Evolutionary conservation across 2,888 invertebrate species (phyloP), one percentile per base, ranked within the genome.

Genomic region (Fragum whitleyi): DNA sequence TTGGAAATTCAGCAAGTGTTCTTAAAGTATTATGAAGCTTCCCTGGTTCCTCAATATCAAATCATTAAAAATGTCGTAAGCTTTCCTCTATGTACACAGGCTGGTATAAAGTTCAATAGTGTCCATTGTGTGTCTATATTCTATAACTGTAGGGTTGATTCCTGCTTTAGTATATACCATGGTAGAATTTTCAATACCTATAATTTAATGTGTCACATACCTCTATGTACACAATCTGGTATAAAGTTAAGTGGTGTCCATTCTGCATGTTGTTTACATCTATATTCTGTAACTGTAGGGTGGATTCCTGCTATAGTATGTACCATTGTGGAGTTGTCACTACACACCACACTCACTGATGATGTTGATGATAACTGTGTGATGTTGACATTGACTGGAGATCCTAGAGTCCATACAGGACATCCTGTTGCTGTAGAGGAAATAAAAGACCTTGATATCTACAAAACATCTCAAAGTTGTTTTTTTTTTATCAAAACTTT

Each of bases 221-320:
- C 77, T 65, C 73, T 77, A 86, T 87, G 85, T 28, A 88, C 77
- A 78, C 91, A 91, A 53, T 88, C 87, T 26, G 87, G 90, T 0
- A 90, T 87, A 71, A 71, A 77, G 59, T 81, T 82, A 26, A 82
- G 65, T 21, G 89, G 90, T 1, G 23, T 11, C 90, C 91, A 90
- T 2, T 61, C 53, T 9, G 81, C 85, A 57, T 85, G 84, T 53
- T 76, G 81, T 9, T 71, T 62, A 81, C 90, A 91, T 11, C 80
- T 81, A 76, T 88, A 91, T 51, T 85, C 70, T 36, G n/a, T 29
- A 53, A 32, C 29, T 36, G 55, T 23, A 28, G 16, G 65, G 23
- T 65, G 1, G 42, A 42, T n/a, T 36, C 51, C 26, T 28, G 51
- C 68, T 42, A 51, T 26, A 14, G 70, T 26, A 36, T 70, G 70